These are phyloP conservation scores for Emydoidea blandingii DNA, from an alignment of 2,797 vertebrate genomes.

Conservation along the genomic window DNA sequence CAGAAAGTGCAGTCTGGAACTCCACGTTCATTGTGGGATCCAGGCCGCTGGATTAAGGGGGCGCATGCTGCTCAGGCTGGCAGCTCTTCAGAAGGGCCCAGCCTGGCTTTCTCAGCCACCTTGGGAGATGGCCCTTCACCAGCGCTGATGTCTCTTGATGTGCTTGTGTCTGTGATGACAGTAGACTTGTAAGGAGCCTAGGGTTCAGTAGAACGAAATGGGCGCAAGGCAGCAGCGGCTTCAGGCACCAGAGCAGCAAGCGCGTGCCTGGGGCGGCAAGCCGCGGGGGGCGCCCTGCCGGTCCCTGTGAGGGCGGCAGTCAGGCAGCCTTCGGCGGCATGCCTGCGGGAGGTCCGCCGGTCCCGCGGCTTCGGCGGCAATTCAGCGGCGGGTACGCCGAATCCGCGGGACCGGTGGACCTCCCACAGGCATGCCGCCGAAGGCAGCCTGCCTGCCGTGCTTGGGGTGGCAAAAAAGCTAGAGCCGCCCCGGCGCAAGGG, in stretches of 20 bases:
- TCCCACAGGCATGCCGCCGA: too few species aligned
- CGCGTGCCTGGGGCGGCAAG: too few species aligned
- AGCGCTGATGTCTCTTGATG: background rate
- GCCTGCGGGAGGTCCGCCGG: too few species aligned
- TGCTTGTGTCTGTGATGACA: background rate
- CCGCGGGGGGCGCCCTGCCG: too few species aligned
- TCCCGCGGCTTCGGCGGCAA: too few species aligned
- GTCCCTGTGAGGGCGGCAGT: too few species aligned
- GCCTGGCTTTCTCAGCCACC: background rate
- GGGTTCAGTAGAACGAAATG: background rate
- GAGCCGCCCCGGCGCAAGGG: background rate
- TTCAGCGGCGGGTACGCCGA: too few species aligned
- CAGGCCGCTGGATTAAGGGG: background rate
- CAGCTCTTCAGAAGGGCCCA: background rate
- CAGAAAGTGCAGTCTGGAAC: background rate
- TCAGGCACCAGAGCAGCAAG: too few species aligned
- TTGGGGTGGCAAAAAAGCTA: too few species aligned
- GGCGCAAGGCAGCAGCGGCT: background rate
- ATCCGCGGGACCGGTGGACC: too few species aligned
- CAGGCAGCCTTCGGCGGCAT: too few species aligned
- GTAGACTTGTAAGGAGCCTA: background rate
- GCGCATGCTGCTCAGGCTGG: background rate
- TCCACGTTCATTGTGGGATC: fast-evolving
- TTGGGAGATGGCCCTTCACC: background rate
- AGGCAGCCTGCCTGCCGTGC: too few species aligned